These are phyloP conservation scores for Acropora tenuis DNA, from an alignment of 64 coral and sea anemone species.

Conservation along the genomic window DNA sequence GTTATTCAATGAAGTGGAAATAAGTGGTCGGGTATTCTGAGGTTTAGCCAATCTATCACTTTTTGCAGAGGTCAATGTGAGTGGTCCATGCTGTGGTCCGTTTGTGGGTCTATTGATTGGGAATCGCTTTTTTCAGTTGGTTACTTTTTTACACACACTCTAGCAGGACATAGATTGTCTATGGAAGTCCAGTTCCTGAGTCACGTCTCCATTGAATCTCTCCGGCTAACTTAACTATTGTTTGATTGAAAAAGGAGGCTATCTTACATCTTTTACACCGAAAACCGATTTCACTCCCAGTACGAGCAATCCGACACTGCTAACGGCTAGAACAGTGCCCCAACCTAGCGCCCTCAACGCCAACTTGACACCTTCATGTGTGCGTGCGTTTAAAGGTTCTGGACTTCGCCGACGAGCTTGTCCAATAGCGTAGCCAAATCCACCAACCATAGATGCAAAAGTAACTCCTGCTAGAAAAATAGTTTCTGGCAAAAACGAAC, in stretches of 20 bases:
- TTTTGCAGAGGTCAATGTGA: too few species aligned
- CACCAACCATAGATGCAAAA: slow-evolving; percentile 77
- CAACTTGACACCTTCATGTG: slow-evolving; percentile 77
- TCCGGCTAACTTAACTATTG: too few species aligned
- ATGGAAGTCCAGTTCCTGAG: too few species aligned
- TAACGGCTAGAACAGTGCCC: slow-evolving; percentile 73
- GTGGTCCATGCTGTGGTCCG: too few species aligned
- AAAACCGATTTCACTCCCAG: slow-evolving; percentile 81
- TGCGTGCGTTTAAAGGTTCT: slow-evolving; percentile 57
- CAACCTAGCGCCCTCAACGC: slow-evolving; percentile 70
- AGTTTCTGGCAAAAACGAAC: slow-evolving; percentile 21
- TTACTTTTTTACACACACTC: too few species aligned
- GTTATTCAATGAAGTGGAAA: too few species aligned
- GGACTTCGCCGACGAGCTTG: slow-evolving; percentile 76
- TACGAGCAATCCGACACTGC: slow-evolving; percentile 77
- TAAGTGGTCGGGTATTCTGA: too few species aligned
- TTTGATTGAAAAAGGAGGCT: not conserved
- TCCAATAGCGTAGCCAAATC: slow-evolving; percentile 76
- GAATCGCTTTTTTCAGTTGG: too few species aligned
- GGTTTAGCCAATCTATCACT: too few species aligned
- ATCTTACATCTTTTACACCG: slow-evolving; percentile 85
- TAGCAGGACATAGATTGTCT: too few species aligned
- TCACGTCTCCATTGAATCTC: too few species aligned
- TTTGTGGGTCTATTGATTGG: too few species aligned
- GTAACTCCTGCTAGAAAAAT: slow-evolving; percentile 78